Conservation (phyloP, 2,113 vertebrate genomes). For the Saguinus imperator region DNA sequence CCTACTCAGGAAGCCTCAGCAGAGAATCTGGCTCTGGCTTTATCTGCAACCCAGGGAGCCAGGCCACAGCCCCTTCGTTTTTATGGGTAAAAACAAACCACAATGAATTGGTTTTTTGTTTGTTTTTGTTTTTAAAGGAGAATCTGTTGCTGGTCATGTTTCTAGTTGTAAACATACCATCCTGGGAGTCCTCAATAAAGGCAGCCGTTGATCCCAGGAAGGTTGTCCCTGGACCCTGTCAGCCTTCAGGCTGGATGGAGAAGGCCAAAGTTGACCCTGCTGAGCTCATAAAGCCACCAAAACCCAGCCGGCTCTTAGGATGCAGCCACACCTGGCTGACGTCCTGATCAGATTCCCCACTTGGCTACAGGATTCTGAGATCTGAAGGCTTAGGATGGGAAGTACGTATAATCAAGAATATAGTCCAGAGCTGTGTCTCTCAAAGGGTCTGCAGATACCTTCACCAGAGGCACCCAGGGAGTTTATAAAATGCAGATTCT, state of each 20-base stretch:
- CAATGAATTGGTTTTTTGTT: neutral
- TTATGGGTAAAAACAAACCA: too few relatives aligned
- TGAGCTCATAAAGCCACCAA: neutral
- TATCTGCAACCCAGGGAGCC: neutral
- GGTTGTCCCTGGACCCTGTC: neutral
- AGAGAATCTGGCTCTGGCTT: neutral
- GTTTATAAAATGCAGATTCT: neutral
- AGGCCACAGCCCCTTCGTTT: neutral
- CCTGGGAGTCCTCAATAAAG: neutral
- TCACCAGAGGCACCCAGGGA: neutral
- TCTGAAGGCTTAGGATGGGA: neutral
- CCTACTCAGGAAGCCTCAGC: neutral
- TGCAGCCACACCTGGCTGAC: neutral
- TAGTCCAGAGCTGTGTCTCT: neutral
- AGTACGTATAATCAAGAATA: neutral
- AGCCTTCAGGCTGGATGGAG: neutral
- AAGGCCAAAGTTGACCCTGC: neutral
- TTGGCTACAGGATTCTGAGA: neutral
- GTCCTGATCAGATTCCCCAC: too few relatives aligned
- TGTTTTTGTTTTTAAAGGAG: neutral
- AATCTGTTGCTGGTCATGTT: neutral
- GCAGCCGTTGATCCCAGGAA: neutral
- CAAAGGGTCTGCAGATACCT: neutral
- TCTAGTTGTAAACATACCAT: neutral
- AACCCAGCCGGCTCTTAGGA: neutral